phyloP scores from a whole-genome alignment of 1,140 invertebrate species.

The Drosophila aff. region DNA sequence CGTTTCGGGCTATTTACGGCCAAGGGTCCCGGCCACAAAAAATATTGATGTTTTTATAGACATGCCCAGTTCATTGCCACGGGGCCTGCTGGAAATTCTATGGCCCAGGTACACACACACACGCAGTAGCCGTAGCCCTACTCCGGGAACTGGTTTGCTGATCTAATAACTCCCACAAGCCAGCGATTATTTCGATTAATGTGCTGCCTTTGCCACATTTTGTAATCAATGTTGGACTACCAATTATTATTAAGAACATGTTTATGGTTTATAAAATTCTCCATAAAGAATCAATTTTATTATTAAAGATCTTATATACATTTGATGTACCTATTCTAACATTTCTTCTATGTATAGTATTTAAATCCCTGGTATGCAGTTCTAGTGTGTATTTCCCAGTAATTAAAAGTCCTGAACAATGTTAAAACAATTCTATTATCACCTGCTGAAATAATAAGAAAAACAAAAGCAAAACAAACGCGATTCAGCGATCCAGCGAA shows the following conservation, averaged over 20 bases:
- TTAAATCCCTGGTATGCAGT: neutral
- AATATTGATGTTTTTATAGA: constrained; percentile 47
- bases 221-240: constrained; percentile 8
- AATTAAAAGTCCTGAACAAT: constrained; percentile 21
- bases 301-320: too few relatives aligned
- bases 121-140: neutral
- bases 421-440: constrained; percentile 39
- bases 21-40: constrained; percentile 43
- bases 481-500: constrained; percentile 15
- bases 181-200: constrained; percentile 25
- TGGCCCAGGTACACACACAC: constrained; percentile 17
- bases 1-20: constrained; percentile 65
- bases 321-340: too few relatives aligned
- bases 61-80: constrained; percentile 41
- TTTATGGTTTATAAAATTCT: neutral
- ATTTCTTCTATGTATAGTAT: neutral
- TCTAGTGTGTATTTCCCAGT: neutral
- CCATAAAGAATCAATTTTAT: too few relatives aligned
- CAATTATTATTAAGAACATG: constrained; percentile 17
- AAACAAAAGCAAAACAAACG: constrained; percentile 8
- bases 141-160: constrained; percentile 22
- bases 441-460: constrained; percentile 20
- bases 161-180: constrained; percentile 42
- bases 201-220: constrained; percentile 20
- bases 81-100: constrained; percentile 17